These are phyloP conservation scores for Ruditapes philippinarum DNA, from an alignment of 1,140 invertebrate species.

Conservation along the genomic window DNA sequence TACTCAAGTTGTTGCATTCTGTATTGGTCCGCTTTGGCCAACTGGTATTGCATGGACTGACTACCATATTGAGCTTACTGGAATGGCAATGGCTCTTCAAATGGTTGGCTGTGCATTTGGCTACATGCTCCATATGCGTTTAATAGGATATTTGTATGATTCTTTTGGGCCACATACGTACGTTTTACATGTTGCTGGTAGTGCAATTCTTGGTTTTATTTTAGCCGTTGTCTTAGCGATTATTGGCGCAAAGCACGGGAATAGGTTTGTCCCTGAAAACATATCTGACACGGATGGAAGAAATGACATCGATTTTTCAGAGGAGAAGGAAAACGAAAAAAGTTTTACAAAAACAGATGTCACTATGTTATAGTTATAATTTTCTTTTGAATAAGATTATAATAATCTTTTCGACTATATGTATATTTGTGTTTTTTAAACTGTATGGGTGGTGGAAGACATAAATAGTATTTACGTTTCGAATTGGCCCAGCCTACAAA, in stretches of 20 bases:
- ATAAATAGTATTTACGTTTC: too few species aligned
- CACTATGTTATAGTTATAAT: too few species aligned
- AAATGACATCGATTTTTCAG: too few species aligned
- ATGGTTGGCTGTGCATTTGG: constrained; percentile 69
- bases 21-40: constrained; percentile 68
- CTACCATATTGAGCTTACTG: constrained; percentile 68
- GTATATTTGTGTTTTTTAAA: too few species aligned
- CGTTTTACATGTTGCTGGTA: constrained; percentile 65
- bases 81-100: constrained; percentile 67
- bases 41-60: constrained; percentile 72
- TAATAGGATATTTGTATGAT: constrained; percentile 76
- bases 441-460: too few species aligned
- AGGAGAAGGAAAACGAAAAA: too few species aligned
- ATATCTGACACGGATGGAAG: too few species aligned
- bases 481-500: too few species aligned
- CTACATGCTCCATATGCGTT: constrained; percentile 66
- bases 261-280: neutral
- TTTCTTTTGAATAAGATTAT: too few species aligned
- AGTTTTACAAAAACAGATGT: too few species aligned
- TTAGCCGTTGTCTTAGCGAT: constrained; percentile 6
- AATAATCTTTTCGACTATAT: too few species aligned
- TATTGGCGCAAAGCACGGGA: constrained; percentile 47
- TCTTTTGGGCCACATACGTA: constrained; percentile 66
- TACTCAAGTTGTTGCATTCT: constrained; percentile 63
- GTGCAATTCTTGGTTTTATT: constrained; percentile 43